Base-by-base conservation (phyloP, 2,888 invertebrate species). In the Ennomos quercinarius region DNA sequence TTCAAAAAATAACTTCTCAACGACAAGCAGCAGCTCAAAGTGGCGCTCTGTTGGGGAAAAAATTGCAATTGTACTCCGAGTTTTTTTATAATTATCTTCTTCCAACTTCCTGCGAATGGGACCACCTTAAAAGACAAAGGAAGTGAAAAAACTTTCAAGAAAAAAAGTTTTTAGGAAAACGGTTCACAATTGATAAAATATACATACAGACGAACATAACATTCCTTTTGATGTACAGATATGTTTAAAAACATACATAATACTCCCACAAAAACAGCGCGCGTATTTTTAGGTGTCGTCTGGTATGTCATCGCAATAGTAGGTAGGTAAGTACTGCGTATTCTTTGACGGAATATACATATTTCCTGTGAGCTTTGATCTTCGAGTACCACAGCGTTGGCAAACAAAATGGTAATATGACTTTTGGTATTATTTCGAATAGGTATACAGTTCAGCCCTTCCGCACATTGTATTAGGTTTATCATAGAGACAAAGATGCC, bases 281-380 rank as follows among this genome's bases (percentile, higher is more conserved):
- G 47, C 41, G 48, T 45, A 53, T 64, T 66, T 66, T 63, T 48
- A 57, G 57, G 60, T 61, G 58, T 37, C 47, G 51, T 37, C 49
- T 64, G 48, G 56, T 55, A 58, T 61, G 58, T 37, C 49, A 51
- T 39, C 46, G 57, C 57, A 60, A 56, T 60, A 50, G 40, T 17
- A 17, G 17, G 17, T 17, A 17, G 17, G 17, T 17, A 17, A 17
- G 17, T 51, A 57, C 37, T 61, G 38, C 56, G 54, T 57, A 57
- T 61, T 64, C 61, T 65, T 64, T 63, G 64, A 65, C 42, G 49
- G 52, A 63, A 67, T 67, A 65, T 62, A 57, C 65, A 67, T 67
- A 64, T 53, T 54, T 52, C 59, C 61, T 56, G 55, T 61, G n/a
- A 34, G 50, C 68, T 68, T 68, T 68, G 68, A 68, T 68, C 63